Evolutionary conservation across 2,888 invertebrate species (phyloP).

Genomic region (Nephrotoma guestfalica): DNA sequence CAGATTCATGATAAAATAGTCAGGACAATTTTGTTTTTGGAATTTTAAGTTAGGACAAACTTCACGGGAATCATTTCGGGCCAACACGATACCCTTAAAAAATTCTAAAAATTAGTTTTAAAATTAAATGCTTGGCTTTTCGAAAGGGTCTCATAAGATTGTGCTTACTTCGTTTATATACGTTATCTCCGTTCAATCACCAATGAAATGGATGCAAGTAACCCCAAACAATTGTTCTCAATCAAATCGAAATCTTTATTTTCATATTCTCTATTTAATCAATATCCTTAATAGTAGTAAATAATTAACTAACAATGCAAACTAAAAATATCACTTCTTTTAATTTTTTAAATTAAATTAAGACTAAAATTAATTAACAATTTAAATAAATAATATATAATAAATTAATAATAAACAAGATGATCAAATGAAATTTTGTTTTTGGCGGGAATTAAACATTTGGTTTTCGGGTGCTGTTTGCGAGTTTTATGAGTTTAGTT

Average conservation of each 20-base stretch:
- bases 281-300: background rate
- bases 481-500: background rate
- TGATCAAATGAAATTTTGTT: background rate
- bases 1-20: no score
- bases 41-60: no score
- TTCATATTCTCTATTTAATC: background rate
- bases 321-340: background rate
- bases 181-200: no score
- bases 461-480: no score
- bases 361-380: background rate
- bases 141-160: no score
- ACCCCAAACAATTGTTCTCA: background rate
- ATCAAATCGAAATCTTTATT: background rate
- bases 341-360: background rate
- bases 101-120: no score
- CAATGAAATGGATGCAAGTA: no score
- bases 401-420: background rate
- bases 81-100: no score
- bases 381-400: background rate
- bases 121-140: no score
- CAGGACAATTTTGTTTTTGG: no score
- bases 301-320: background rate
- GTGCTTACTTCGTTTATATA: no score
- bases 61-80: no score
- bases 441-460: background rate